Evolutionary conservation across 2,888 invertebrate species (phyloP).

Genomic region (Thereva nobilitata): DNA sequence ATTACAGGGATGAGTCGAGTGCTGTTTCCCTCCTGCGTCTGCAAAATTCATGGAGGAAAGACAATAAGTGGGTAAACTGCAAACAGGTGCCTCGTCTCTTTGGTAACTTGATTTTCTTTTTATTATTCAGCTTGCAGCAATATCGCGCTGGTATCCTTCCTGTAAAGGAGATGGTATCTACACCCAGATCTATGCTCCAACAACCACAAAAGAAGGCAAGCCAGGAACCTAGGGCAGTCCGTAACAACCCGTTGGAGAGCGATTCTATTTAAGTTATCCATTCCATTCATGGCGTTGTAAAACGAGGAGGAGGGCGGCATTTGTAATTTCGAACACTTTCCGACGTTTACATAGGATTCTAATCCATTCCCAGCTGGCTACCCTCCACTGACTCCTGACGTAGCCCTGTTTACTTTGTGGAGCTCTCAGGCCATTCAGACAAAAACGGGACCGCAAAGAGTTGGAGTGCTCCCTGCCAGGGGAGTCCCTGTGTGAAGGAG

Average conservation of each 20-base stretch:
- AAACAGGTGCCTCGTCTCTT: not conserved
- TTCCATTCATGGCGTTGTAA: conserved; percentile 13
- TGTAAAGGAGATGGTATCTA: too few relatives aligned
- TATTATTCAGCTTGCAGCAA: conserved; percentile 6
- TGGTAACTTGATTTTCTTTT: not conserved
- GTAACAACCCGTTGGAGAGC: conserved; percentile 24
- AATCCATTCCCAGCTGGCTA: conserved; percentile 18
- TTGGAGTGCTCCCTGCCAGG: not conserved
- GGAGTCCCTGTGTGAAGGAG: conserved; percentile 8
- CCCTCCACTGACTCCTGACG: conserved; percentile 1
- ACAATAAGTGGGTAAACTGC: not conserved
- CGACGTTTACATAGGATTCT: conserved; percentile 23
- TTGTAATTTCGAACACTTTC: conserved; percentile 20
- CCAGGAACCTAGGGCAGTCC: conserved; percentile 2
- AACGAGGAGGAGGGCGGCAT: not conserved
- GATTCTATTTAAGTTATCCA: conserved; percentile 17
- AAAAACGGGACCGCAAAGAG: conserved; percentile 5
- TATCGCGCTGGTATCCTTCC: too few relatives aligned
- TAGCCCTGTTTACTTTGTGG: conserved; percentile 1
- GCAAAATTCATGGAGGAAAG: not conserved
- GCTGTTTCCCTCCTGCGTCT: not conserved
- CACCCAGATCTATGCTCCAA: conserved; percentile 1
- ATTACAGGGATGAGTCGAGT: not conserved
- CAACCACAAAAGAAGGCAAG: not conserved
- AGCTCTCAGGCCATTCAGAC: not conserved